Evolutionary conservation across 2,888 invertebrate species (phyloP), one percentile per base, ranked within the genome.

Genomic region (Steromphala cineraria): DNA sequence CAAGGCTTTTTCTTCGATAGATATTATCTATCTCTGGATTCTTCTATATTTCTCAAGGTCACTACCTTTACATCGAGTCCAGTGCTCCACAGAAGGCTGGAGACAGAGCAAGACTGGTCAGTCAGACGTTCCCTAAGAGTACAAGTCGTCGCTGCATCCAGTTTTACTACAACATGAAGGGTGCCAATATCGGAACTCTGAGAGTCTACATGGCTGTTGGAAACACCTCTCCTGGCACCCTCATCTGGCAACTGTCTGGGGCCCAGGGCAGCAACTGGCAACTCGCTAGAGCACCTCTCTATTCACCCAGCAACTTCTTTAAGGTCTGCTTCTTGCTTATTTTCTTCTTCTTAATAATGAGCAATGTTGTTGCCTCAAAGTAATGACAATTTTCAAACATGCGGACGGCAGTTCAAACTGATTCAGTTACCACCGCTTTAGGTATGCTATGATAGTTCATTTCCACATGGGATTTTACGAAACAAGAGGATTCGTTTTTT

Each of bases 131-230:
- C 67, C 80, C 75, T 0, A 52, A 40, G 56, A 13, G 79, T 55
- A 0, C 82, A 75, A 21, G 67, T 53, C 15, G 71, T 31, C n/a
- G 81, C 21, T 91, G 91, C 79, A 81, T 92, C 75, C 81, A 83
- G 24, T 92, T 92, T 85, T 92, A 89, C 87, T 92, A 91, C 84
- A 89, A 87, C 84, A 92, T 92, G 91, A 80, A 88, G 36, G 92
- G 92, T 0, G 19, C 75, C 1, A 74, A 86, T 17, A 89, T 90
- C 56, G 91, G 90, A 17, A 85, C 85, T 5, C 85, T 92, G 17
- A 89, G 85, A 46, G 86, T 91, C 2, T 90, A 85, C 82, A 0
- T 55, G 79, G 67, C 56, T 52, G 10, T 67, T 2, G 82, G 84
- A 17, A 67, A 67, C 10, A 81, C 79, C 0, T 46, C 46, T 10